A percentile compares a stretch with the other conserved stretches of the same genome.
phyloP scores from a whole-genome alignment of 2,797 vertebrate species.

The Sebastes goodei region DNA sequence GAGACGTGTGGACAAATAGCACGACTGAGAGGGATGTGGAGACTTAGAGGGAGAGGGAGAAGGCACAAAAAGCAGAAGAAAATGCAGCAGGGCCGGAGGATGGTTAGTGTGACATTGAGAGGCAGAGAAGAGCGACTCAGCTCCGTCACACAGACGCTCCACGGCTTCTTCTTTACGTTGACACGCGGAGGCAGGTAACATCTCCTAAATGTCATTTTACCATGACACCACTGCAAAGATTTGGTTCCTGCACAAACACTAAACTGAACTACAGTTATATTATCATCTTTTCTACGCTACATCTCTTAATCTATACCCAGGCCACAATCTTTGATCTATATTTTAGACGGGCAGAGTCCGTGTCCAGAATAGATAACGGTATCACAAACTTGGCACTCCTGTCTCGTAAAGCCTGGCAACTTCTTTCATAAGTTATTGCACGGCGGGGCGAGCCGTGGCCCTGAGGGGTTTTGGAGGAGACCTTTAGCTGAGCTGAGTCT shows the following conservation, averaged over 20 bases:
- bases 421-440: conserved; percentile 78
- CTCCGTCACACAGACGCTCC: conserved; percentile 30
- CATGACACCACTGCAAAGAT: background rate
- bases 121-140: conserved; percentile 46
- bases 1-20: conserved; percentile 34
- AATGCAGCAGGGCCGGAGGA: conserved; percentile 40
- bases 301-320: conserved; percentile 54
- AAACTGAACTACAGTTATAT: background rate
- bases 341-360: conserved; percentile 63
- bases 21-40: conserved; percentile 27
- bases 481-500: conserved; percentile 69
- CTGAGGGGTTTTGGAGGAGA: conserved; percentile 72
- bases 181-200: conserved; percentile 15
- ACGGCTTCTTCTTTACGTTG: conserved; percentile 28
- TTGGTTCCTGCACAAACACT: background rate
- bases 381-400: conserved; percentile 69
- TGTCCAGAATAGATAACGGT: conserved; percentile 73
- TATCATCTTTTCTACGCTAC: conserved; percentile 9
- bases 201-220: conserved; percentile 34
- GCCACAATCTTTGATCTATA: conserved; percentile 72
- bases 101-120: conserved; percentile 64
- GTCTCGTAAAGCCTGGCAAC: conserved; percentile 73
- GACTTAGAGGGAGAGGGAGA: conserved; percentile 28
- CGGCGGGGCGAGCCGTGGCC: conserved; percentile 56
- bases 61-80: conserved; percentile 40